phyloP scores from a whole-genome alignment of 2,888 invertebrate species.

The Rhagium mordax region DNA sequence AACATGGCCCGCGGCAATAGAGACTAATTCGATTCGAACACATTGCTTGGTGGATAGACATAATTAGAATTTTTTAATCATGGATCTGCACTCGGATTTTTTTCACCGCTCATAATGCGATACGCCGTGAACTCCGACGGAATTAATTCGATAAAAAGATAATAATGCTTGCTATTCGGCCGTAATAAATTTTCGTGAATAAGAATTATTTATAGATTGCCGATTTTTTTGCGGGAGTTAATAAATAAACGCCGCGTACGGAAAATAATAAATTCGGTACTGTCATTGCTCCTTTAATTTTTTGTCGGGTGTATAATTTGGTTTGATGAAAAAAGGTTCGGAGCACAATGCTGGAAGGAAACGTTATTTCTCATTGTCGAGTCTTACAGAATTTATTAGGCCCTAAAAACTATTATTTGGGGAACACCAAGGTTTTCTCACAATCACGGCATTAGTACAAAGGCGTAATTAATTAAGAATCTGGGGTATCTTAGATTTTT shows the following conservation, averaged over 20 bases:
- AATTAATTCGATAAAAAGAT: slow-evolving; percentile 26
- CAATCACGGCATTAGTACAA: neutral
- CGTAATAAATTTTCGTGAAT: slow-evolving; percentile 16
- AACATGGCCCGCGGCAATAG: neutral
- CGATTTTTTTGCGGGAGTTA: neutral
- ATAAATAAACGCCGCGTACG: slow-evolving; percentile 1
- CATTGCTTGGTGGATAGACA: neutral
- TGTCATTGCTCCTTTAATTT: neutral
- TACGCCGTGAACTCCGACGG: neutral
- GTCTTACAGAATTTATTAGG: neutral
- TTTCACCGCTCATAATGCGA: neutral
- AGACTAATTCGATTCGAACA: slow-evolving; percentile 4
- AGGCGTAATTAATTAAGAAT: neutral
- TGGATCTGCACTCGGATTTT: slow-evolving; percentile 4
- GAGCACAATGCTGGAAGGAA: neutral
- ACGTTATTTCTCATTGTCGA: neutral
- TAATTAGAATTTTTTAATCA: slow-evolving; percentile 28
- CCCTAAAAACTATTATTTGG: neutral
- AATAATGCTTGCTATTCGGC: slow-evolving; percentile 6
- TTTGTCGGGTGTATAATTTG: neutral
- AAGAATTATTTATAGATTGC: slow-evolving; percentile 22
- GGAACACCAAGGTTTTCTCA: neutral
- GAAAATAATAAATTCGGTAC: slow-evolving; percentile 8
- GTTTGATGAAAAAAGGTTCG: neutral
- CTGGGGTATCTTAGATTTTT: neutral